Conservation (phyloP, 2,888 invertebrate species). For the Campaea margaritaria region DNA sequence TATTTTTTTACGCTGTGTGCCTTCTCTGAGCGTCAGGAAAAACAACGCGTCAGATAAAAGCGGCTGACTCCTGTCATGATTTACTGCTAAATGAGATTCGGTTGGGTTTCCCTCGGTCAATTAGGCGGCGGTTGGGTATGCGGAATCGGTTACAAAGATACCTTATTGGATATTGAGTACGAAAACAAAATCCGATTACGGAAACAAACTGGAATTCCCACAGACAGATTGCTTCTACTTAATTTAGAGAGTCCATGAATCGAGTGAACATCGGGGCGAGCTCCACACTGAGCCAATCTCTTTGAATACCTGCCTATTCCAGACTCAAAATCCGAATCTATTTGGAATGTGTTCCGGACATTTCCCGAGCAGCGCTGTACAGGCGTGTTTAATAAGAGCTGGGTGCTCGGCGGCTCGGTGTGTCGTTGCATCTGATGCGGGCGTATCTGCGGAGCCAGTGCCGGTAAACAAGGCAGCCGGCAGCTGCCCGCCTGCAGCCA, state of each 20-base stretch:
- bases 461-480: constrained; percentile 75
- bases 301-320: constrained; percentile 35
- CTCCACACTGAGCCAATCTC: constrained; percentile 26
- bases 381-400: constrained; percentile 64
- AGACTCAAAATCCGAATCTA: constrained; percentile 38
- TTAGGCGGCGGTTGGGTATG: constrained; percentile 39
- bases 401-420: constrained; percentile 42
- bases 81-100: constrained; percentile 55
- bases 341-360: constrained; percentile 34
- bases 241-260: constrained; percentile 31
- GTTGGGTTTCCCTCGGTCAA: constrained; percentile 46
- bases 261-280: constrained; percentile 22
- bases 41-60: constrained; percentile 64
- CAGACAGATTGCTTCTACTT: constrained; percentile 27
- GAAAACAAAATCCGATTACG: constrained; percentile 31
- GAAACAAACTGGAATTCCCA: constrained; percentile 22
- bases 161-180: constrained; percentile 29
- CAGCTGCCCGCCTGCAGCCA: constrained; percentile 77
- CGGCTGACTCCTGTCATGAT: constrained; percentile 55
- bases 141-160: constrained; percentile 37
- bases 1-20: constrained; percentile 26
- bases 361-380: constrained; percentile 34
- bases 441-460: constrained; percentile 56
- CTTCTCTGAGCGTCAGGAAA: constrained; percentile 45
- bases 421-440: constrained; percentile 64